Base-by-base conservation (phyloP, 2,888 invertebrate species). In the Apamea anceps region DNA sequence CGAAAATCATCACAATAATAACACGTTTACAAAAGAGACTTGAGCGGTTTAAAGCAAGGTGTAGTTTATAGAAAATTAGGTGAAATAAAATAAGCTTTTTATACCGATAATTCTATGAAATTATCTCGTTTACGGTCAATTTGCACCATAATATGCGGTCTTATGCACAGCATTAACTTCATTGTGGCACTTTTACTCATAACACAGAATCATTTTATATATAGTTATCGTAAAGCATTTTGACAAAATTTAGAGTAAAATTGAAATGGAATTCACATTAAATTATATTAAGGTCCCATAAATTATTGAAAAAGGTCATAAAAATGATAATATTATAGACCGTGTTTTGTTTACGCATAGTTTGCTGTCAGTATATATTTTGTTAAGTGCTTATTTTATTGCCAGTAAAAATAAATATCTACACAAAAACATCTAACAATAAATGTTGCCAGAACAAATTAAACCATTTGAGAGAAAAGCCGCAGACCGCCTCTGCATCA, bases 41-140 rank as follows among this genome's bases (percentile, higher is more conserved):
- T 48, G 15, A 62, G 28, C 78, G 18, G 79, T 70, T 54, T 62
- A 57, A 65, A 80, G 32, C 57, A 74, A 51, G 63, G 63, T 70
- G 57, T 62, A 74, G 45, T 72, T 87, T 84, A 84, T 74, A 85
- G 85, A 82, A 85, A 82, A 85, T 82, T 80, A 76, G 72, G 28
- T 72, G 60, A 85, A 84, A 86, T 77, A 73, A 87, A 86, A 88
- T 79, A 67, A 73, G 72, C 72, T 70, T 80, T 85, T 86, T 77
- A 75, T 28, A 72, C 72, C 67, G 60, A 78, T 87, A 82, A 85
- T 89, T 74, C 77, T 80, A 81, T 83, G 72, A 87, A 79, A 85
- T 86, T 79, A 85, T 85, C 79, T 86, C 65, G 70, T 90, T 85
- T 81, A 89, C 72, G 84, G 77, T 74, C 81, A 62, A 87, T 90